Evolutionary conservation across 1,140 invertebrate genomes (phyloP), one percentile per base, ranked within the genome.

Genomic region (Triops cancriformis): DNA sequence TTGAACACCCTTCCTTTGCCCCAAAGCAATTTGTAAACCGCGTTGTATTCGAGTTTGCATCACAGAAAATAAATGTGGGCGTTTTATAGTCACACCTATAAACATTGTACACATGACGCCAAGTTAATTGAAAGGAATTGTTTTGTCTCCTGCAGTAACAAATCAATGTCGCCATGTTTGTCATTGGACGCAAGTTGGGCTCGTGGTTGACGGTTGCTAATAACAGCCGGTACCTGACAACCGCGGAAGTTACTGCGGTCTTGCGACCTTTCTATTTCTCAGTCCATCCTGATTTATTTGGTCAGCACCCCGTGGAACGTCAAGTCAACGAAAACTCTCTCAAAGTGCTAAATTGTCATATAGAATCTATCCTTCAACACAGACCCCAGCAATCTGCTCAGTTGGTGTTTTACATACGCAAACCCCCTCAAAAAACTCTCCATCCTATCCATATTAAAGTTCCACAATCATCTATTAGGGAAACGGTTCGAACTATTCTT

Each of bases 271-370:
- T 98, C 84, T 97, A 96, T 84, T 97, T 98, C 85, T 91, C 91
- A 73, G 95, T 98, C 26, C 96, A 98, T 88, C 96, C 96, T 18
- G 96, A 98, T 86, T 85, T 97, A 45, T 98, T 98, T 88, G 93
- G 93, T 76, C 91, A 94, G 84, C 91, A 93, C 88, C 96, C 96
- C 51, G 90, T 89, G 82, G 93, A 96, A 87, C 90, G 92, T 83
- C 93, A 93, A 78, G 91, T 93, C 2, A 98, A 98, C 88, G 95
- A 97, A 86, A 90, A 94, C 82, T 96, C 94, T 1, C 84, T 97
- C 78, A 95, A 97, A 85, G 88, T 91, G 79, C 85, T 97, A 51
- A 96, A 94, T 86, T 92, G 91, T 64, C 90, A 94, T 81, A 84
- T 97, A 80, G 91, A 95, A 84, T 89, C 87, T 77, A 84, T 93